Base-by-base conservation (phyloP, 2,113 vertebrate genomes). In the Orcinus orca region DNA sequence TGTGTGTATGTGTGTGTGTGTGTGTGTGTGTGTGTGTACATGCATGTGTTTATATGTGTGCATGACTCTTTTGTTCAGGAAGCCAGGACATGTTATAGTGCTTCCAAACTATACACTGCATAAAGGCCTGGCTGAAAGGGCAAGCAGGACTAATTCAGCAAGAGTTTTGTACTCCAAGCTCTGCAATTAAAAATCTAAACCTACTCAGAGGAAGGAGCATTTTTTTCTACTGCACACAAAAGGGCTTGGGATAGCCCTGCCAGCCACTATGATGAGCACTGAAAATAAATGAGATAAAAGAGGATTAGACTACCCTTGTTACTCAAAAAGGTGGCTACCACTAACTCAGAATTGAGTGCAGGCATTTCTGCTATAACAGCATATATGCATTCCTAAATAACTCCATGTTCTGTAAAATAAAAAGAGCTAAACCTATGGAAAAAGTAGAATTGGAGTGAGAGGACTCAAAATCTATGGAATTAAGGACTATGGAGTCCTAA, bases 401-500 rank as follows among this genome's bases (percentile, higher is more conserved):
- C 38, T 13, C 38, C 13, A 38, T 88, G 63, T 77, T 83, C 44
- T 68, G 6, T 44, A 74, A 93, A 94, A 83, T 55, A 88, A 90
- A 90, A 94, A 85, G 8, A 70, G 26, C 21, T 76, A 31, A 38
- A 92, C 15, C 90, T 74, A 86, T 1, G 65, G 17, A 38, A 14
- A 70, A 62, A 93, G 85, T 0, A 92, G 17, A 84, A 29, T 90
- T 38, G 70, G 36, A 91, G 44, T 26, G 76, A 96, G 41, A 68
- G 6, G 31, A 93, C 55, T 87, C 25, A 90, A 96, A 96, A 88
- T n/a, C 15, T 79, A 65, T 55, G 50, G 7, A 90, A 84, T 87
- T 84, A 41, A 92, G 97, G 93, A 80, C 41, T 92, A 67, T 18
- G 5, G 50, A 95, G 58, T 13, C 29, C 53, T 89, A 86, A 86